These are phyloP conservation scores for Cylloceria caligata DNA, from an alignment of 2,888 invertebrate genomes.

Conservation along the genomic window DNA sequence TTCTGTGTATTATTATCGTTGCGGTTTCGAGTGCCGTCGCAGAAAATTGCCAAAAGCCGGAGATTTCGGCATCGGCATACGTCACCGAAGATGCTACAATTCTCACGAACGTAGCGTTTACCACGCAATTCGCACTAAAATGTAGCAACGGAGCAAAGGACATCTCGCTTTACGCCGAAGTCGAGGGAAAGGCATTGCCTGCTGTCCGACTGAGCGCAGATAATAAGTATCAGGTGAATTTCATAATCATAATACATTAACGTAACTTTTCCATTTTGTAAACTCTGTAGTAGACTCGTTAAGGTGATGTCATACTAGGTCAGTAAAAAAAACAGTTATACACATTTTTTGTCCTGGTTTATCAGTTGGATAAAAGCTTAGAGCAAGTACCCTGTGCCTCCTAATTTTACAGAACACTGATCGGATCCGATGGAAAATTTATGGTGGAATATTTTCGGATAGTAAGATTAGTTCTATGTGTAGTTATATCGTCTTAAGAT, in stretches of 20 bases:
- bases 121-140: slow-evolving; percentile 94
- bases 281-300: background rate
- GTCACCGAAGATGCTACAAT: slow-evolving; percentile 97
- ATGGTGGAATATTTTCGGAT: no score
- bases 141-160: slow-evolving; percentile 90
- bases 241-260: background rate
- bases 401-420: no score
- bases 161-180: slow-evolving; percentile 94
- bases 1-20: slow-evolving; percentile 55
- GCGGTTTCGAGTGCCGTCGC: slow-evolving; percentile 71
- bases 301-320: background rate
- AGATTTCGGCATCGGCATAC: slow-evolving; percentile 92
- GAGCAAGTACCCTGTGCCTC: no score
- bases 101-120: slow-evolving; percentile 95
- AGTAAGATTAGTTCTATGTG: no score
- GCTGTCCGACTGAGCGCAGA: slow-evolving; percentile 91
- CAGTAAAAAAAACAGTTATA: background rate
- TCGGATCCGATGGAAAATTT: no score
- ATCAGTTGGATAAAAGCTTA: no score
- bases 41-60: slow-evolving; percentile 87
- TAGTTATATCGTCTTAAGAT: no score
- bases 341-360: no score
- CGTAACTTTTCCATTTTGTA: background rate
- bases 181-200: slow-evolving; percentile 93
- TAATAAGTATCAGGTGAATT: slow-evolving; percentile 92